phyloP scores from a whole-genome alignment of 2,888 invertebrate species.

The Polydrusus cervinus region DNA sequence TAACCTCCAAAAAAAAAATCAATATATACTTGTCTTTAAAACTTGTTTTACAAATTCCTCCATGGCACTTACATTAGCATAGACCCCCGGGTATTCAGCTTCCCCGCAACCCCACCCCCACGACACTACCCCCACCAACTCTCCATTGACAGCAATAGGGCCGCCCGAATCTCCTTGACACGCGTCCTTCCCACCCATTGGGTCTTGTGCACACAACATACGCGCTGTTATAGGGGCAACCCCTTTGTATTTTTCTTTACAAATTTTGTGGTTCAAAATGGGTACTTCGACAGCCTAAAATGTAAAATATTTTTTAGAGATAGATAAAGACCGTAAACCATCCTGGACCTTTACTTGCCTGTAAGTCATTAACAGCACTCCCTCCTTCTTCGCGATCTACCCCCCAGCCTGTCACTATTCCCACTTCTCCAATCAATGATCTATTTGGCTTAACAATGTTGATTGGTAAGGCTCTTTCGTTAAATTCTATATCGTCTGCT shows the following conservation, averaged over 20 bases:
- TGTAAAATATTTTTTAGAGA: not conserved
- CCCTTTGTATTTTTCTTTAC: not conserved
- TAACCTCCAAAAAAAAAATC: not conserved
- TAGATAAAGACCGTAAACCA: too few relatives aligned
- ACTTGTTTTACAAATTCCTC: slow-evolving; percentile 8
- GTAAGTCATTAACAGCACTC: not conserved
- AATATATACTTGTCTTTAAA: too few relatives aligned
- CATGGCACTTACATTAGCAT: slow-evolving; percentile 51
- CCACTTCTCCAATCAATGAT: slow-evolving; percentile 24
- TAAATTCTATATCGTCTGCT: slow-evolving; percentile 5
- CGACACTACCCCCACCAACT: slow-evolving; percentile 60
- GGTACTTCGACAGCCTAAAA: slow-evolving; percentile 47
- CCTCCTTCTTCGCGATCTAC: slow-evolving; percentile 21
- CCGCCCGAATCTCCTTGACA: slow-evolving; percentile 64
- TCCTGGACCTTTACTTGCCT: not conserved
- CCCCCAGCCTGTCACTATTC: slow-evolving; percentile 52
- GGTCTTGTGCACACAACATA: slow-evolving; percentile 78
- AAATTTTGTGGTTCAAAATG: slow-evolving; percentile 30
- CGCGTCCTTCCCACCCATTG: slow-evolving; percentile 71
- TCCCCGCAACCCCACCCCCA: slow-evolving; percentile 63
- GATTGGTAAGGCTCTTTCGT: slow-evolving; percentile 10
- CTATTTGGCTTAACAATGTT: not conserved
- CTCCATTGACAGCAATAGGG: slow-evolving; percentile 57
- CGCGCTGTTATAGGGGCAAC: slow-evolving; percentile 69
- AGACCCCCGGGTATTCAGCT: slow-evolving; percentile 60